Percentiles rank a stretch among this genome's conserved stretches.
Evolutionary conservation across 1,140 invertebrate genomes (phyloP).

Genomic region (Coenobita brevimanus): DNA sequence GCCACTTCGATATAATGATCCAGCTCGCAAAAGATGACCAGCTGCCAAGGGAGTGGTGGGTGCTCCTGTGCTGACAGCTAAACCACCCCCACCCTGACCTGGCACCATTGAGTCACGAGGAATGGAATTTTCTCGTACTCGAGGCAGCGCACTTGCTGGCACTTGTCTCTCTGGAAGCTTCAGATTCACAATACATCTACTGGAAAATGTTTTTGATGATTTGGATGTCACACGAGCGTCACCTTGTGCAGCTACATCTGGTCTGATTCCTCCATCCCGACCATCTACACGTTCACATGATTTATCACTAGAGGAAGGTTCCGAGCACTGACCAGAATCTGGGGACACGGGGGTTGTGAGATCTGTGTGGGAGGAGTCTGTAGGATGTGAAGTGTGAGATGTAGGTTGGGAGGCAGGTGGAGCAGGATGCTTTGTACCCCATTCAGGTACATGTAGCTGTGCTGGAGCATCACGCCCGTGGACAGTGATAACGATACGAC

Average conservation of each 20-base stretch:
- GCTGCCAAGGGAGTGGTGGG: conserved; percentile 62
- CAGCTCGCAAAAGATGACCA: conserved; percentile 62
- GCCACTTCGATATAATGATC: conserved; percentile 54
- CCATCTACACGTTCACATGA: conserved; percentile 57
- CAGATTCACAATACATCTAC: conserved; percentile 66
- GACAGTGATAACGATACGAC: conserved; percentile 70
- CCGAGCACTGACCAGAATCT: conserved; percentile 56
- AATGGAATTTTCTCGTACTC: conserved; percentile 46
- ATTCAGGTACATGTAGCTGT: conserved; percentile 63
- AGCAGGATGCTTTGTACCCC: conserved; percentile 46
- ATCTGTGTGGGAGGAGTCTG: conserved; percentile 37
- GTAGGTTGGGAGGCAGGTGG: conserved; percentile 31
- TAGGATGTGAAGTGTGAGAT: conserved; percentile 12
- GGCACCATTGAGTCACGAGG: conserved; percentile 43
- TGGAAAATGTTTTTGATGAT: conserved; percentile 64
- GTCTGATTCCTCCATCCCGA: conserved; percentile 3
- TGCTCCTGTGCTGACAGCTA: conserved; percentile 40
- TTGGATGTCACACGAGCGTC: conserved; percentile 50
- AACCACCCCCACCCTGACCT: conserved; percentile 19
- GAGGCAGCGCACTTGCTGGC: conserved; percentile 45
- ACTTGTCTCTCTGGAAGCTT: conserved; percentile 63
- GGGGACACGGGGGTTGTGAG: conserved; percentile 50
- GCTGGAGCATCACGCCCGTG: conserved; percentile 64
- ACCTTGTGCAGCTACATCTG: conserved; percentile 18
- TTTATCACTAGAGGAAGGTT: conserved; percentile 63